Base-by-base conservation (phyloP, 1,140 invertebrate genomes). In the Drosophila murphyi region DNA sequence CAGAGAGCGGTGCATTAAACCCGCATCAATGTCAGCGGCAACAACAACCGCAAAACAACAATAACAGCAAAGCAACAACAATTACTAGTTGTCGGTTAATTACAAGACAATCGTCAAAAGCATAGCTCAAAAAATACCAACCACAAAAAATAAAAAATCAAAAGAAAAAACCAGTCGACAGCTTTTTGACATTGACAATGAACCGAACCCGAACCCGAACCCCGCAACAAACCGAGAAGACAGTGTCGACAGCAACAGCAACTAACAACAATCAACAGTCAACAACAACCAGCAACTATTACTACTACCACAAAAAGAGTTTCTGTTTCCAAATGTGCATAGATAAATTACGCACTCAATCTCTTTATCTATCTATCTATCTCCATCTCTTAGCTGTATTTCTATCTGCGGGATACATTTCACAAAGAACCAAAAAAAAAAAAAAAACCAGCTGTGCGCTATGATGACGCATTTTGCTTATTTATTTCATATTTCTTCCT, bases 151-250 rank as follows among this genome's bases (percentile, higher is more conserved):
- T 8, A 51, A 61, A 61, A 60, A 48, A 55, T 47, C 37, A 10
- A 32, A 48, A 62, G 37, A 54, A 71, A 57, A 72, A 80, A 60
- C 78, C 82, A 87, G 80, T 61, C 68, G 29, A 76, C 61, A 71
- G 65, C 67, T 56, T 72, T 82, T 70, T 87, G 83, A 83, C 83
- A 88, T 87, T 87, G 83, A 87, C 85, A 86, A 67, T 86, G 82
- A 86, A 86, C 82, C 71, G 50, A 5, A 34, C 6, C 5, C 71
- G 50, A 5, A 34, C 6, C 5, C 37, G 39, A 77, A 32, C 20
- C 20, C 20, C 20, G 20, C 20, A 20, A 20, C 20, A 20, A 20
- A 20, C 20, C 41, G 28, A 51, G 12, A 62, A 57, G 70, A n/a
- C 4, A n/a, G 54, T 60, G 34, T 32, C 50, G 70, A 65, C 54